Evolutionary conservation across 30 jellyfish, hydroid and myxozoan species (phyloP).

Genomic region (Pelagia noctiluca): DNA sequence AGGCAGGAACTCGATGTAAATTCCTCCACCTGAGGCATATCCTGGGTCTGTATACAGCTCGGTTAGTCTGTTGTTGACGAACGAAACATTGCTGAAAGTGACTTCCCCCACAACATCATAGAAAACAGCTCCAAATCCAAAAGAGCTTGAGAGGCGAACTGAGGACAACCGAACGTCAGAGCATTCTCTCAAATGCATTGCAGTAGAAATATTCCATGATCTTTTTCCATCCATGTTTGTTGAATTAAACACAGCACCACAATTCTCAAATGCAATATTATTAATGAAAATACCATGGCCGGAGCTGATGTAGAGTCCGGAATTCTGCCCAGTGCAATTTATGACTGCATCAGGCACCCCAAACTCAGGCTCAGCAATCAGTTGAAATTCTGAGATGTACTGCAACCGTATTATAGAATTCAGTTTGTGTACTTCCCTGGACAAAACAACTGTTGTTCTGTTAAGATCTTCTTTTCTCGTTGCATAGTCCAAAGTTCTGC

Average conservation of each 20-base stretch:
- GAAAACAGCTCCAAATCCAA: constrained; percentile 69
- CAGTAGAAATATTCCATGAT: constrained; percentile 58
- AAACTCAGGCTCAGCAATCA: constrained; percentile 13
- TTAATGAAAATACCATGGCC: constrained; percentile 21
- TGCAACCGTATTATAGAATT: neutral
- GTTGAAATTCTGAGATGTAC: constrained; percentile 5
- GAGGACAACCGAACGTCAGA: constrained; percentile 20
- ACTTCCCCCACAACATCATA: constrained; percentile 59
- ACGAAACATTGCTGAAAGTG: constrained; percentile 9
- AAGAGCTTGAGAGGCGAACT: constrained; percentile 11
- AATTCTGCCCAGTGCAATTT: constrained; percentile 27
- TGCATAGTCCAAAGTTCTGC: constrained; percentile 72
- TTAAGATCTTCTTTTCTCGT: constrained; percentile 27
- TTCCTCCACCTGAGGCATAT: constrained; percentile 77
- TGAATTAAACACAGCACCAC: constrained; percentile 54
- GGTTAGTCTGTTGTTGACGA: constrained; percentile 23
- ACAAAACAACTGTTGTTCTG: constrained; percentile 36
- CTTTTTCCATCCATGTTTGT: constrained; percentile 31
- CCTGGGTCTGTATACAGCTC: neutral
- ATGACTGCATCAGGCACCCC: constrained; percentile 2
- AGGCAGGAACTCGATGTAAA: constrained; percentile 73
- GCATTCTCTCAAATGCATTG: constrained; percentile 39
- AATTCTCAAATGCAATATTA: constrained; percentile 19
- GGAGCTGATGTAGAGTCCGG: constrained; percentile 60
- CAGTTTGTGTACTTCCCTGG: constrained; percentile 36